Evolutionary conservation across 2,797 vertebrate genomes (phyloP).

Genomic region (Crocidura indochinensis): DNA sequence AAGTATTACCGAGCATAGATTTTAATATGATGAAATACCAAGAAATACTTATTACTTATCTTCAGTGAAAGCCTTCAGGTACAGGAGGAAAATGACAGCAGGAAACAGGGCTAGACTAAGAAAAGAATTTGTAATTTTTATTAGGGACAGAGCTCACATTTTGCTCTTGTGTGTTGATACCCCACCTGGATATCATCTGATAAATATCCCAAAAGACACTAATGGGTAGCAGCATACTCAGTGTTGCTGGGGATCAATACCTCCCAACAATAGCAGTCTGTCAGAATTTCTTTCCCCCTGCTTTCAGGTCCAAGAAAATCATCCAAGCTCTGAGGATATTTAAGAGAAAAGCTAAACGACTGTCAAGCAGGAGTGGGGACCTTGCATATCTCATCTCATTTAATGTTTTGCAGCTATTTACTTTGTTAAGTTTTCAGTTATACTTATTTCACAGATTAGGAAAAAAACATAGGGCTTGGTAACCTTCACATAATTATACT

Average conservation of each 20-base stretch:
- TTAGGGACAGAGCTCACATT: slow-evolving; percentile 75
- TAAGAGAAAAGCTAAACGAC: not conserved
- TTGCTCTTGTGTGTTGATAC: slow-evolving; percentile 62
- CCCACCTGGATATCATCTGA: slow-evolving; percentile 55
- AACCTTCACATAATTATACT: not conserved
- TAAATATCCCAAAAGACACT: slow-evolving; percentile 69
- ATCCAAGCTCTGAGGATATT: not conserved
- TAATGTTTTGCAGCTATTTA: slow-evolving; percentile 15
- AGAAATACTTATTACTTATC: slow-evolving; percentile 72
- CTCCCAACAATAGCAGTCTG: not conserved
- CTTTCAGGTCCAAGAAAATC: not conserved
- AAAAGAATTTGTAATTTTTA: slow-evolving; percentile 76
- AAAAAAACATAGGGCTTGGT: not conserved
- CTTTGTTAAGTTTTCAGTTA: not conserved
- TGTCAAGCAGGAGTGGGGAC: not conserved
- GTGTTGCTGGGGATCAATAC: not conserved
- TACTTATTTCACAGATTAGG: not conserved
- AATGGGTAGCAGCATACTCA: slow-evolving; percentile 43
- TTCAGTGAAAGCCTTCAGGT: slow-evolving; percentile 70
- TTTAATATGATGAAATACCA: slow-evolving; percentile 79
- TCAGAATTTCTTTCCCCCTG: not conserved
- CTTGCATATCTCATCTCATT: slow-evolving; percentile 24
- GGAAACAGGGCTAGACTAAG: slow-evolving; percentile 59
- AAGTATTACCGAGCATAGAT: slow-evolving; percentile 71
- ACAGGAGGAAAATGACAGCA: slow-evolving; percentile 69